Percentiles rank a stretch among this genome's conserved stretches.
Conservation (phyloP, 2,797 vertebrate species). For the Vultur gryphus region DNA sequence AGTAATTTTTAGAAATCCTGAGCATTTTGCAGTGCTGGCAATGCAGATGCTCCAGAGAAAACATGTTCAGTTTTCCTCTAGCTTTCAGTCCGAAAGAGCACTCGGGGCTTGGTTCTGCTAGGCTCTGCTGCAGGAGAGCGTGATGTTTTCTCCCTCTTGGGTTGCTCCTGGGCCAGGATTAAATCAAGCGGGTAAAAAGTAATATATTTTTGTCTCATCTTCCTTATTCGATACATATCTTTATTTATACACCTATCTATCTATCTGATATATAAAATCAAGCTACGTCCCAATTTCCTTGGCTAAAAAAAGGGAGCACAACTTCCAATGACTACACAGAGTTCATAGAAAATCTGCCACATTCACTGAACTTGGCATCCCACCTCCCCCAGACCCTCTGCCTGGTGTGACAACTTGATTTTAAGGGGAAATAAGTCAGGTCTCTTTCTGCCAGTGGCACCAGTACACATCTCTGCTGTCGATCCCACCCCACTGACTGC, state of each 20-base stretch:
- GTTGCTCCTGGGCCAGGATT: not conserved
- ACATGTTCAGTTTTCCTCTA: not conserved
- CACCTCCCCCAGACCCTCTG: not conserved
- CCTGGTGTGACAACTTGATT: not conserved
- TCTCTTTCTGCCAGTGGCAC: not conserved
- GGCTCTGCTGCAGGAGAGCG: not conserved
- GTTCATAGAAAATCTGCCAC: not conserved
- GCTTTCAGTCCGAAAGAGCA: not conserved
- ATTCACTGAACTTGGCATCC: not conserved
- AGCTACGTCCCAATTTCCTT: not conserved
- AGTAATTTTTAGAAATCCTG: not conserved
- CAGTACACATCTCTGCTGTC: not conserved
- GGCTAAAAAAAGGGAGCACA: not conserved
- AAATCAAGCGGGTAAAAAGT: not conserved
- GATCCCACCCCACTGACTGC: not conserved
- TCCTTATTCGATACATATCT: not conserved
- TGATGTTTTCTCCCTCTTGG: not conserved
- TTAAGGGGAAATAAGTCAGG: not conserved
- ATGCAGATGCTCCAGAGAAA: not conserved
- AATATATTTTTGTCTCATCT: not conserved
- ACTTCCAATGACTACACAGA: not conserved
- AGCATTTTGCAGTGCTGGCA: not conserved
- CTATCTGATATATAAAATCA: not conserved
- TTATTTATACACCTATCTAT: not conserved
- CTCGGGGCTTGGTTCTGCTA: not conserved